A percentile compares a stretch with the other conserved stretches of the same genome.
These are phyloP conservation scores for Oceanodroma tethys DNA, from an alignment of 2,113 vertebrate species.

Conservation along the genomic window DNA sequence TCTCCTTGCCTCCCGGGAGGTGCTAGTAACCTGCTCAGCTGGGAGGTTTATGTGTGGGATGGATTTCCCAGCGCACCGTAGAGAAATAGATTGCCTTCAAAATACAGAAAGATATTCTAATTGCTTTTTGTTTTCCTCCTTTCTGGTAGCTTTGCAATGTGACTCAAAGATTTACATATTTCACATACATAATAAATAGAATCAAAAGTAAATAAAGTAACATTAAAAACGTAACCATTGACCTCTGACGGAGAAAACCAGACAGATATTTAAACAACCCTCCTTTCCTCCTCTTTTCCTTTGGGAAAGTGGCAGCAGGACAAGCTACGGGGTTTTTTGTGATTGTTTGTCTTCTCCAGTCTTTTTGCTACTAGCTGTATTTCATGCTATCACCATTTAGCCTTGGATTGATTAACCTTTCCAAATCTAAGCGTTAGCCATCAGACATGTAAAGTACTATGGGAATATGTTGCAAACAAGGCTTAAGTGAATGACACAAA, in stretches of 20 bases:
- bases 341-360: background rate
- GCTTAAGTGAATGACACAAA: background rate
- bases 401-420: background rate
- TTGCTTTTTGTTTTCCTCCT: background rate
- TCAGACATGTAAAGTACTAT: background rate
- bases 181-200: background rate
- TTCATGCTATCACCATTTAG: background rate
- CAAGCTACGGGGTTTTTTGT: background rate
- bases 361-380: background rate
- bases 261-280: background rate
- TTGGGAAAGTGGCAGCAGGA: background rate
- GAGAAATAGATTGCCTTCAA: background rate
- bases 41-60: background rate
- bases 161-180: background rate
- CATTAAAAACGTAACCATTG: background rate
- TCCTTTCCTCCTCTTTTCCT: background rate
- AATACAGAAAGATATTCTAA: background rate
- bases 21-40: background rate
- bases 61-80: background rate
- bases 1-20: background rate
- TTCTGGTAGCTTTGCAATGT: background rate
- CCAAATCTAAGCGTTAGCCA: background rate
- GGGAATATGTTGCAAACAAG: background rate
- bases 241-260: background rate
- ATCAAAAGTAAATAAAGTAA: background rate